These are phyloP conservation scores for Sarcophaga peregrina DNA, from an alignment of 1,140 invertebrate species.

Conservation along the genomic window DNA sequence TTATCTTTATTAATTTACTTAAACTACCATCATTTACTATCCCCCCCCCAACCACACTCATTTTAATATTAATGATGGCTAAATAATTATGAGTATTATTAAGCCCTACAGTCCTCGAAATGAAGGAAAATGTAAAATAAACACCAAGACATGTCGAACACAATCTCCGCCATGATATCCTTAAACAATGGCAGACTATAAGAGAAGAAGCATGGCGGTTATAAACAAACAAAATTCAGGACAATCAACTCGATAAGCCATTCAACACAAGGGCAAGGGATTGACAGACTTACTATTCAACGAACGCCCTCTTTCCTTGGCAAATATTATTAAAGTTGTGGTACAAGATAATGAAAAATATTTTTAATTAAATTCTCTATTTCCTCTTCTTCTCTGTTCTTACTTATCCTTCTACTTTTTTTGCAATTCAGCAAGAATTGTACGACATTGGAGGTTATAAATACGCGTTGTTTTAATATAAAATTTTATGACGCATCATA, in stretches of 20 bases:
- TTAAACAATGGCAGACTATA: not conserved
- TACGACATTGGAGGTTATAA: not conserved
- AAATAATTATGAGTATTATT: constrained; percentile 20
- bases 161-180: not conserved
- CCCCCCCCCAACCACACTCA: not conserved
- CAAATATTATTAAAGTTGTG: not conserved
- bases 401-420: not conserved
- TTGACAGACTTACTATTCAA: too few relatives aligned
- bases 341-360: not conserved
- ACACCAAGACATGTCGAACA: not conserved
- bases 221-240: not conserved
- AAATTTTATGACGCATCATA: not conserved
- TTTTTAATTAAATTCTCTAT: constrained; percentile 8
- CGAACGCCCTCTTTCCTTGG: not conserved
- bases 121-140: not conserved
- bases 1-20: constrained; percentile 21
- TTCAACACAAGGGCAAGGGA: too few relatives aligned
- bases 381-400: not conserved
- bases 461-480: not conserved
- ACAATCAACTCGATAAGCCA: constrained; percentile 1
- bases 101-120: not conserved
- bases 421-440: not conserved
- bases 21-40: constrained; percentile 14
- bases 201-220: not conserved
- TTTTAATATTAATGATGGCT: constrained; percentile 16